Base-by-base conservation (phyloP, 2,113 vertebrate genomes). In the Pachypanchax playfairii region DNA sequence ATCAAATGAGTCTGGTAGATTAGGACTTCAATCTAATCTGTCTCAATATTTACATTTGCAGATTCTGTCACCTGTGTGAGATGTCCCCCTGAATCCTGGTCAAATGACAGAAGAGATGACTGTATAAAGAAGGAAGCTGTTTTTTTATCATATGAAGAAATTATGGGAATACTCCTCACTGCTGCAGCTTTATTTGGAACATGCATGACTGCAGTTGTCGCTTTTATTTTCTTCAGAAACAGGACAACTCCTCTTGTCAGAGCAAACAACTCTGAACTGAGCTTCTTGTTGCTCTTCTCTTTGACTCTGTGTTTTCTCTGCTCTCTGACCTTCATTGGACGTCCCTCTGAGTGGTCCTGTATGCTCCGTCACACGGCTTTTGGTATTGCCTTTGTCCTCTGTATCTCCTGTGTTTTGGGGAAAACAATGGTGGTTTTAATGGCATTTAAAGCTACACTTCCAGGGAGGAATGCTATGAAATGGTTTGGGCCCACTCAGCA, bases 81-180 rank as follows among this genome's bases (percentile, higher is more conserved):
- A 49, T 92, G 90, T 1, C 36, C 46, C 21, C 59, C 77, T 55
- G 88, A 89, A 2, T 90, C 79, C 65, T 91, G 90, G 89, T 77
- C 90, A 43, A 91, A 89, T 65, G 31, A 70, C 6, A 67, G 38
- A 55, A 85, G 79, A 47, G 78, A 90, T 50, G 17, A 44, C 11
- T 90, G 90, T 39, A 38, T 86, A 2, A 80, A 64, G 29, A 91
- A 88, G 15, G 80, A 86, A 11, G 78, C 75, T 15, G 86, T 87
- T 71, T 90, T 84, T 65, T 31, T 91, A 0, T 85, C 86, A 1
- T 87, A 85, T 64, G 28, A 31, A 31, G 48, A 51, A 3, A 33
- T 51, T 18, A 51, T 51, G 48, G 48, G 48, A 18, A 17, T 68
- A 1, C 60, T 90, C 3, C 77, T 91, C 3, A 83, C 84, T 21